Evolutionary conservation across 2,113 vertebrate species (phyloP).

Genomic region (Pandion haliaetus): DNA sequence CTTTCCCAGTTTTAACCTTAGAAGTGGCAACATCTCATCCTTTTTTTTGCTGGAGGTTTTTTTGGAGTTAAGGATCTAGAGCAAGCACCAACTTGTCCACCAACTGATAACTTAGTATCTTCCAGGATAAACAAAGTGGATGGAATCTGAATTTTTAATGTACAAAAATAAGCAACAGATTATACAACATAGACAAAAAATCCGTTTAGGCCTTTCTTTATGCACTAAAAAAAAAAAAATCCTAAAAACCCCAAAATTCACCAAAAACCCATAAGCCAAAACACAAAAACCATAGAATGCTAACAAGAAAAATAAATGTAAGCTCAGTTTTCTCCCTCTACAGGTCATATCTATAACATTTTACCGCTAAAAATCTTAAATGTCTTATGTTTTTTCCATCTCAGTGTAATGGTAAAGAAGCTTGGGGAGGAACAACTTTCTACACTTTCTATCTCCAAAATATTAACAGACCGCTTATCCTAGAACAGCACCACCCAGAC

Average conservation of each 20-base stretch:
- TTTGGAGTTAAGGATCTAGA: not conserved
- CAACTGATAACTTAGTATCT: not conserved
- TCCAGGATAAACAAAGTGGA: not conserved
- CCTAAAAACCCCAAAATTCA: not conserved
- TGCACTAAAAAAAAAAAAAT: not conserved
- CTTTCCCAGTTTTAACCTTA: not conserved
- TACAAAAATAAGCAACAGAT: not conserved
- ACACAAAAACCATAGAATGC: fast-evolving
- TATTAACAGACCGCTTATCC: not conserved
- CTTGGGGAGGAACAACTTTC: not conserved
- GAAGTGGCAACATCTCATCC: not conserved
- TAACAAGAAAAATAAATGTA: not conserved
- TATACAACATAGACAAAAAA: not conserved
- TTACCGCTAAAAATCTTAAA: not conserved
- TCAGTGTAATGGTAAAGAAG: not conserved
- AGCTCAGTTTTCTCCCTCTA: not conserved
- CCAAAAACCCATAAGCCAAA: not conserved
- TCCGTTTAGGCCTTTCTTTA: not conserved
- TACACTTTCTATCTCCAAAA: not conserved
- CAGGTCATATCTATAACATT: not conserved
- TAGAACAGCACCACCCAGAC: not conserved
- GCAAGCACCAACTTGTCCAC: not conserved
- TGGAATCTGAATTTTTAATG: not conserved
- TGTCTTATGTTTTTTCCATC: not conserved
- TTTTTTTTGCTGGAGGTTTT: not conserved